These are phyloP conservation scores for Euzetes globulus DNA, from an alignment of 2,888 invertebrate species.

Conservation along the genomic window DNA sequence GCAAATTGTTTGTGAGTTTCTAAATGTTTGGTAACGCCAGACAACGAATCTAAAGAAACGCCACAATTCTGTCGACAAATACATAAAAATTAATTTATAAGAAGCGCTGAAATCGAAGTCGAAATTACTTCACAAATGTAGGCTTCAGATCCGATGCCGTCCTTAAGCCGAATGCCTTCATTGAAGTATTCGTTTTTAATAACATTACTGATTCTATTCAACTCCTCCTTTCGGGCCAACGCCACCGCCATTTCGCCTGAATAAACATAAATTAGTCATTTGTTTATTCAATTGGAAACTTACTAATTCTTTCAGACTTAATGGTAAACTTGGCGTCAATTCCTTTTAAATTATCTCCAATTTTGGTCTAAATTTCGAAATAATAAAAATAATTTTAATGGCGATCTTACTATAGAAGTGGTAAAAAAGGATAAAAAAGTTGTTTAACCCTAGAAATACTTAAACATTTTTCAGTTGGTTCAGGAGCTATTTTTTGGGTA, in stretches of 20 bases:
- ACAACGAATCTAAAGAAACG: not conserved
- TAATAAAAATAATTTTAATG: too few relatives aligned
- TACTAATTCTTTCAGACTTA: constrained; percentile 1
- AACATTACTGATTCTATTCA: not conserved
- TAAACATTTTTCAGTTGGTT: too few relatives aligned
- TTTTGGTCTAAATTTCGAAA: constrained; percentile 10
- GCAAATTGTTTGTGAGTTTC: constrained; percentile 1
- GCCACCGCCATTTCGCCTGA: not conserved
- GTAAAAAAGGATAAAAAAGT: too few relatives aligned
- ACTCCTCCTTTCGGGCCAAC: constrained; percentile 18
- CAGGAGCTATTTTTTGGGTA: too few relatives aligned
- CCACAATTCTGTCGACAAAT: not conserved
- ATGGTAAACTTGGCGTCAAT: constrained; percentile 5
- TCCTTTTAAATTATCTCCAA: constrained; percentile 1
- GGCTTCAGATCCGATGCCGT: constrained; percentile 13
- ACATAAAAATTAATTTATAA: not conserved
- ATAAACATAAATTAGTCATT: not conserved
- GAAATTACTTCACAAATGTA: constrained; percentile 4
- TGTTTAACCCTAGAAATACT: too few relatives aligned
- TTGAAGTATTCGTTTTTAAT: constrained; percentile 6
- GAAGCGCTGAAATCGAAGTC: not conserved
- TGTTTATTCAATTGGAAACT: not conserved
- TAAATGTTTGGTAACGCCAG: not conserved
- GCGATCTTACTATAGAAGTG: too few relatives aligned
- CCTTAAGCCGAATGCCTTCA: constrained; percentile 15